Conservation (phyloP, 2,888 invertebrate genomes). For the Patella depressa region DNA sequence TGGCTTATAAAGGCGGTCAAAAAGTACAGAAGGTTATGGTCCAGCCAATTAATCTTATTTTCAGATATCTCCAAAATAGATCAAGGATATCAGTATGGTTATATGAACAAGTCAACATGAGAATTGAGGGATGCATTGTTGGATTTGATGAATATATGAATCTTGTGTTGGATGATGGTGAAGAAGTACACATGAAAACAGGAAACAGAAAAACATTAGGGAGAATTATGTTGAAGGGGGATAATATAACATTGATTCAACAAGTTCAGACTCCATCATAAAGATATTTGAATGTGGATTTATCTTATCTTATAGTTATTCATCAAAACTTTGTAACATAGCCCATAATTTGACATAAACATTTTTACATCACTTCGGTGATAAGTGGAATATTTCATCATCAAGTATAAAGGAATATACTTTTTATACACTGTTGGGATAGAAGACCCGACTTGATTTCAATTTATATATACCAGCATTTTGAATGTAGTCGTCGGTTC, state of each 20-base stretch:
- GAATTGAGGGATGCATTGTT: slow-evolving; percentile 91
- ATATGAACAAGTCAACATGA: slow-evolving; percentile 93
- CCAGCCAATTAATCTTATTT: slow-evolving; percentile 97
- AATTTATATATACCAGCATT: too few species aligned
- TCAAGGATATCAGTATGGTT: slow-evolving; percentile 98
- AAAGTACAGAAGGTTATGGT: slow-evolving; percentile 99
- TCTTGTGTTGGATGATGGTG: slow-evolving; percentile 96
- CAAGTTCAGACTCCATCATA: slow-evolving; percentile 45
- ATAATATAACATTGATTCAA: slow-evolving; percentile 96
- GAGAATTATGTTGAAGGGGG: slow-evolving; percentile 89
- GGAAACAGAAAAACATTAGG: slow-evolving; percentile 78
- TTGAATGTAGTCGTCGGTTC: too few species aligned
- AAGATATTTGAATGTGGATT: too few species aligned
- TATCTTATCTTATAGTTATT: too few species aligned
- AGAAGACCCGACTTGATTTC: too few species aligned
- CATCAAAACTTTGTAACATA: too few species aligned
- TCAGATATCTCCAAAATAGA: slow-evolving; percentile 94
- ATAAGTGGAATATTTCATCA: too few species aligned
- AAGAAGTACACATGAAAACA: slow-evolving; percentile 93
- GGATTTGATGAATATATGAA: slow-evolving; percentile 99
- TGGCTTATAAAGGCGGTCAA: slow-evolving; percentile 91
- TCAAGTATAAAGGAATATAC: too few species aligned
- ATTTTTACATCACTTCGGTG: too few species aligned
- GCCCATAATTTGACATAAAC: too few species aligned
- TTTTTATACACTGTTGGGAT: too few species aligned